A percentile compares a stretch with the other conserved stretches of the same genome.
These are phyloP conservation scores for Harpalus rubripes DNA, from an alignment of 2,888 invertebrate species.

Conservation along the genomic window DNA sequence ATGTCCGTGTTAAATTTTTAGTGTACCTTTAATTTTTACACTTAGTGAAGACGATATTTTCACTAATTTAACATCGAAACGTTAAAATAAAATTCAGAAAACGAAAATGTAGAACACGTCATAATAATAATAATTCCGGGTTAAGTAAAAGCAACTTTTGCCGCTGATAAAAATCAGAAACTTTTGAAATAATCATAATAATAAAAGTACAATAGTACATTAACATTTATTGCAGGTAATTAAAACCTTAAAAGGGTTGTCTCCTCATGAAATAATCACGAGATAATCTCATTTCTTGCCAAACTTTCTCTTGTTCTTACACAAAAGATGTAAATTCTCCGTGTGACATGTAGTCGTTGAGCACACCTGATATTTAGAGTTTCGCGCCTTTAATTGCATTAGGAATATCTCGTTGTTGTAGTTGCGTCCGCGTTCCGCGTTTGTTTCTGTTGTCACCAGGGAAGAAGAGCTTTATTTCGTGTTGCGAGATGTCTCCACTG, in stretches of 20 bases:
- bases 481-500: slow-evolving; percentile 11
- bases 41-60: no score
- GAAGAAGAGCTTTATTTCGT: slow-evolving; percentile 22
- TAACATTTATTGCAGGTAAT: slow-evolving; percentile 22
- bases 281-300: slow-evolving; percentile 30
- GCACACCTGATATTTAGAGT: slow-evolving; percentile 28
- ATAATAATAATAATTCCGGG: neutral
- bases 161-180: slow-evolving; percentile 20
- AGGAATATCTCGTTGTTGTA: slow-evolving; percentile 20
- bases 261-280: slow-evolving; percentile 33
- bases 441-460: slow-evolving; percentile 19
- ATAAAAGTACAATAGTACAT: slow-evolving; percentile 30
- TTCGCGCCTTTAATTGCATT: slow-evolving; percentile 34
- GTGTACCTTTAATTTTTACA: no score
- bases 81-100: neutral
- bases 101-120: neutral
- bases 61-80: no score
- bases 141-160: slow-evolving; percentile 12
- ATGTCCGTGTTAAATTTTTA: no score
- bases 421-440: neutral
- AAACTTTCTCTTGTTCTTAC: slow-evolving; percentile 25
- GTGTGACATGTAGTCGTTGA: slow-evolving; percentile 4
- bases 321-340: slow-evolving; percentile 32
- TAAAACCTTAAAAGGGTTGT: slow-evolving; percentile 25
- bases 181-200: slow-evolving; percentile 25